These are phyloP conservation scores for Chloromyia formosa DNA, from an alignment of 2,888 invertebrate genomes.

Conservation along the genomic window DNA sequence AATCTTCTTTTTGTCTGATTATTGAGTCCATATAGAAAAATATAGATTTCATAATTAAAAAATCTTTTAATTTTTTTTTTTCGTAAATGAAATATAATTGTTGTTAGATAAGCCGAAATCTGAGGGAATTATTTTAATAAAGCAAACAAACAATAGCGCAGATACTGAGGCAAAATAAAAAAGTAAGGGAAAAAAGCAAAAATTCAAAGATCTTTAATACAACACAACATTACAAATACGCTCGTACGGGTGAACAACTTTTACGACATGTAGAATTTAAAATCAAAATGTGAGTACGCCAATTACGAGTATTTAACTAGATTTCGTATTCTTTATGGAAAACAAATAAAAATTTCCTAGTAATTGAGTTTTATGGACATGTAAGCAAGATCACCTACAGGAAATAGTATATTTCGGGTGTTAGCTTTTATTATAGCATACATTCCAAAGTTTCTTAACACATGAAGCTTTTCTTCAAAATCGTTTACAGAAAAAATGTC, in stretches of 20 bases:
- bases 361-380: too few species aligned
- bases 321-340: too few species aligned
- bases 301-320: not conserved
- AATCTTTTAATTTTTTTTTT: not conserved
- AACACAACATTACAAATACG: conserved; percentile 24
- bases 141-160: not conserved
- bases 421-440: too few species aligned
- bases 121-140: not conserved
- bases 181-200: not conserved
- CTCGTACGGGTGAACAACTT: conserved; percentile 24
- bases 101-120: not conserved
- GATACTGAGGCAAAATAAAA: not conserved
- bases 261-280: conserved; percentile 18
- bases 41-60: not conserved
- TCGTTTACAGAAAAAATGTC: too few species aligned
- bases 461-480: too few species aligned
- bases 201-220: not conserved
- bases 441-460: too few species aligned
- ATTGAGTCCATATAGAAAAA: conserved; percentile 38
- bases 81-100: not conserved
- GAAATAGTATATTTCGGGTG: too few species aligned
- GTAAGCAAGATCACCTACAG: too few species aligned
- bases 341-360: too few species aligned
- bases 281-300: conserved; percentile 16
- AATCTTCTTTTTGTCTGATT: conserved; percentile 20